These are phyloP conservation scores for Hipparchia semele DNA, from an alignment of 2,888 invertebrate genomes.

Conservation along the genomic window DNA sequence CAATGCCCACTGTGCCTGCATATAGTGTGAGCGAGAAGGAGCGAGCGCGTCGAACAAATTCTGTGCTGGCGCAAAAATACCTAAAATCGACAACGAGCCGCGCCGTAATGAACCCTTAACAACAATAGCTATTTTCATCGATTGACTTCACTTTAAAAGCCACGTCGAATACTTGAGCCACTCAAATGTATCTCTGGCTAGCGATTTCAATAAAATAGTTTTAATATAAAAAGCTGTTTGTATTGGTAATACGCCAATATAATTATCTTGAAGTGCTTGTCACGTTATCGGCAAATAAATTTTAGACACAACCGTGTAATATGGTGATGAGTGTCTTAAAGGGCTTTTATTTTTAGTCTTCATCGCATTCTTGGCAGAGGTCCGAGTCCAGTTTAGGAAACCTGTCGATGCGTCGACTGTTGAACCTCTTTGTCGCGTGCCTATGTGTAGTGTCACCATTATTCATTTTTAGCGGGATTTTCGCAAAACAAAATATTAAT, in stretches of 20 bases:
- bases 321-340: conserved; percentile 44
- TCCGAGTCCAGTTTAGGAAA: conserved; percentile 64
- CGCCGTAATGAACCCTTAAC: too few relatives aligned
- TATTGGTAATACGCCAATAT: conserved; percentile 21
- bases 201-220: conserved; percentile 21
- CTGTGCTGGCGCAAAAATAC: too few relatives aligned
- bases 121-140: conserved; percentile 1
- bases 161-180: not conserved
- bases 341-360: conserved; percentile 53
- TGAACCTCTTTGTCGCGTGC: conserved; percentile 61
- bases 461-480: conserved; percentile 9
- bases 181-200: not conserved
- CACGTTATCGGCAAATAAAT: conserved; percentile 24
- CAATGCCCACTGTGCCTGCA: too few relatives aligned
- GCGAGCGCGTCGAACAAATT: too few relatives aligned
- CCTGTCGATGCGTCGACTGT: conserved; percentile 59
- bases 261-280: conserved; percentile 19
- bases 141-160: conserved; percentile 5
- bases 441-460: conserved; percentile 49
- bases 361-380: conserved; percentile 55
- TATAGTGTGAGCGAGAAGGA: too few relatives aligned
- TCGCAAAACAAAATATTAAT: not conserved
- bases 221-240: conserved; percentile 10
- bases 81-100: too few relatives aligned
- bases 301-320: conserved; percentile 35